Conservation (phyloP, 2,888 invertebrate genomes). For the Callimorpha dominula region DNA sequence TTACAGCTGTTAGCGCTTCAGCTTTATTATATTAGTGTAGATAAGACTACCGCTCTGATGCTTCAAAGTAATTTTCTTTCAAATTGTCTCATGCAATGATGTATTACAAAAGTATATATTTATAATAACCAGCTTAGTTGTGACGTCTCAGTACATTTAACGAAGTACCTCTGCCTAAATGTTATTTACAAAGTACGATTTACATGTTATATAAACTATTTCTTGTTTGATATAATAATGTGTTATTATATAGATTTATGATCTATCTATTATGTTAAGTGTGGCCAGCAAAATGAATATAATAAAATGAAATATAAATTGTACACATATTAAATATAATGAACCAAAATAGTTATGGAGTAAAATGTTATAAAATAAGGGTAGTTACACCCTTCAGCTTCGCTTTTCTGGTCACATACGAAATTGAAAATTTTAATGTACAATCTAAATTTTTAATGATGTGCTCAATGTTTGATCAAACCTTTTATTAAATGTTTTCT, state of each 20-base stretch:
- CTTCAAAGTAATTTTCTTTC: background rate
- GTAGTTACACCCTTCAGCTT: background rate
- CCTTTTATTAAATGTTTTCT: constrained; percentile 22
- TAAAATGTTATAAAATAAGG: background rate
- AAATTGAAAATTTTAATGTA: constrained; percentile 15
- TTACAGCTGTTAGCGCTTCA: too few relatives aligned
- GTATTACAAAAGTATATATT: background rate
- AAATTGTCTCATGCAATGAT: background rate
- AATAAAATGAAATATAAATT: too few relatives aligned
- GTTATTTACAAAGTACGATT: constrained; percentile 43
- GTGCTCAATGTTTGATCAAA: constrained; percentile 50
- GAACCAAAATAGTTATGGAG: background rate
- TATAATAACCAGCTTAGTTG: background rate
- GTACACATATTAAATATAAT: constrained; percentile 2
- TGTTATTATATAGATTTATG: constrained; percentile 44
- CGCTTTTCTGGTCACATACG: constrained; percentile 25
- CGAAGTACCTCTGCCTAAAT: constrained; percentile 38
- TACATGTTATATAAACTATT: constrained; percentile 39
- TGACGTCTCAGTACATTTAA: constrained; percentile 16
- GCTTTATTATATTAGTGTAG: too few relatives aligned
- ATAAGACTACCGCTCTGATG: background rate
- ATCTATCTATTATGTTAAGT: constrained; percentile 30
- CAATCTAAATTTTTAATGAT: constrained; percentile 24
- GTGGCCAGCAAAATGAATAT: constrained; percentile 35
- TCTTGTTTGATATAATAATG: constrained; percentile 38